Conservation (phyloP, 53 echinoderm and acorn worm genomes). For the Luidia sarsii region DNA sequence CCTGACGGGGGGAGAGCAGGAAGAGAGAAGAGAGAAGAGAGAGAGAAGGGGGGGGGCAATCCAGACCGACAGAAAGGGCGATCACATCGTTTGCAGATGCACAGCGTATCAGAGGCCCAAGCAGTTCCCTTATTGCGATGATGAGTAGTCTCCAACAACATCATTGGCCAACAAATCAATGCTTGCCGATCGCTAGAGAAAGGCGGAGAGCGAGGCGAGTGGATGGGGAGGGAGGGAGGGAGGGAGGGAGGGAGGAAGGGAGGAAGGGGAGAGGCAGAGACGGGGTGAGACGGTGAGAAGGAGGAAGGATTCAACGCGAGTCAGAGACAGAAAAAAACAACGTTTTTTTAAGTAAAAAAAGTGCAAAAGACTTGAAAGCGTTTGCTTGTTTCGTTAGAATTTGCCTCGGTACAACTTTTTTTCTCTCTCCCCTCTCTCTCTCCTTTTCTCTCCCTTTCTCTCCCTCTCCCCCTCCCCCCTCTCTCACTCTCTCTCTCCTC, state of each 20-base stretch:
- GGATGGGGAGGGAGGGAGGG: not conserved
- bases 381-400: conserved; percentile 32
- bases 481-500: too few species aligned
- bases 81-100: conserved; percentile 37
- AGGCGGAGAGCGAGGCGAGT: too few species aligned
- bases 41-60: not conserved
- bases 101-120: conserved; percentile 22
- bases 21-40: too few species aligned
- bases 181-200: not conserved
- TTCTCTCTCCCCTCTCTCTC: not conserved
- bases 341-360: conserved; percentile 16
- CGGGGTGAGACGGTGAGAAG: too few species aligned
- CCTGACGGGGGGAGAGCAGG: too few species aligned
- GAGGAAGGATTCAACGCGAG: not conserved
- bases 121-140: conserved; percentile 34
- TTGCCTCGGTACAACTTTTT: conserved; percentile 11
- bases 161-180: conserved; percentile 30
- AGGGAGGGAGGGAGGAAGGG: not conserved
- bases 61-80: conserved; percentile 27
- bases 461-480: not conserved
- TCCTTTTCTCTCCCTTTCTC: too few species aligned
- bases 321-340: not conserved
- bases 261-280: not conserved
- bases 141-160: conserved; percentile 14
- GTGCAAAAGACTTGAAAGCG: conserved; percentile 35